phyloP scores from a whole-genome alignment of 1,140 invertebrate species.

The Varroa destructor region DNA sequence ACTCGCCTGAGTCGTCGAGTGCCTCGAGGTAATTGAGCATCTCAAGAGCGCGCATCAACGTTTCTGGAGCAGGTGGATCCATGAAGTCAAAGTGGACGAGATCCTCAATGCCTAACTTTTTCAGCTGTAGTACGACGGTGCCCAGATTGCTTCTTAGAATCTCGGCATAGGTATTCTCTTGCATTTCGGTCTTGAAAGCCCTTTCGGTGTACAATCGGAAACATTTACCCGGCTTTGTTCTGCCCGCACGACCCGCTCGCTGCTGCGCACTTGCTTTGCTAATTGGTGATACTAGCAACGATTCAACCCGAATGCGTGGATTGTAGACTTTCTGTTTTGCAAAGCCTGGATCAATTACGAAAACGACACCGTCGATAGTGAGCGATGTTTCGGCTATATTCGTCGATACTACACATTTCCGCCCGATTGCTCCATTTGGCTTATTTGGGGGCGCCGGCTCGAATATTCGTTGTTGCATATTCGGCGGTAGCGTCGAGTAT shows the following conservation, averaged over 20 bases:
- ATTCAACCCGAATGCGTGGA: slow-evolving; percentile 91
- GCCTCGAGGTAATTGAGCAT: slow-evolving; percentile 92
- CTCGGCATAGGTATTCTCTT: slow-evolving; percentile 98
- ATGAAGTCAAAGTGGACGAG: slow-evolving; percentile 99
- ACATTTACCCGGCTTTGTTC: slow-evolving; percentile 93
- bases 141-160: slow-evolving; percentile 92
- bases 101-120: slow-evolving; percentile 98
- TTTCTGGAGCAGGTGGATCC: slow-evolving; percentile 99
- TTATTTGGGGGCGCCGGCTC: slow-evolving; percentile 84
- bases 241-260: slow-evolving; percentile 85
- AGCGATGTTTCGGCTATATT: slow-evolving; percentile 99
- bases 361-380: slow-evolving; percentile 99
- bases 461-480: slow-evolving; percentile 93
- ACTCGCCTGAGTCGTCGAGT: slow-evolving; percentile 85
- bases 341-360: slow-evolving; percentile 99
- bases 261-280: slow-evolving; percentile 99
- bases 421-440: slow-evolving; percentile 80
- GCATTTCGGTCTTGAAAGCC: slow-evolving; percentile 97
- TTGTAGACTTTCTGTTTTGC: slow-evolving; percentile 99
- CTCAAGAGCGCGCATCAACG: slow-evolving; percentile 96
- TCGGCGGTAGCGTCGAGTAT: slow-evolving; percentile 94
- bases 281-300: slow-evolving; percentile 89
- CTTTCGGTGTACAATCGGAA: slow-evolving; percentile 97
- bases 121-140: slow-evolving; percentile 91
- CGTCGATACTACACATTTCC: slow-evolving; percentile 91